Conservation (phyloP, 2,888 invertebrate genomes). For the Allolobophora icterica region DNA sequence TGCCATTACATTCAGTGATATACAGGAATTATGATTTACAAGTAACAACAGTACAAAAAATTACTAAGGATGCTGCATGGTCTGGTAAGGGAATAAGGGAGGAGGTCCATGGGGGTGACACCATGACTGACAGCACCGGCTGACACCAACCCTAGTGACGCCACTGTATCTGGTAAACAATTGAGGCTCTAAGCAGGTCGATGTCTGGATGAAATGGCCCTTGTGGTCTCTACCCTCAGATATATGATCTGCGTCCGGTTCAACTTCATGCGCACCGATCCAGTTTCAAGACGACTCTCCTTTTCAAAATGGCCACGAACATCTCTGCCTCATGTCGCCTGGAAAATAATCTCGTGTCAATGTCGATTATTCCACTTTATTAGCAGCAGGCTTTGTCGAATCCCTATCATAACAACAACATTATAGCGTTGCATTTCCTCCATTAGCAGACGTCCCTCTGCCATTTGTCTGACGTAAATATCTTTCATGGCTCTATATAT, state of each 20-base stretch:
- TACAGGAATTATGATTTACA: no score
- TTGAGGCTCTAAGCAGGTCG: no score
- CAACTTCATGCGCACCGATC: not conserved
- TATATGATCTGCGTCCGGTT: not conserved
- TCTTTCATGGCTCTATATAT: not conserved
- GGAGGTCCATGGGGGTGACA: no score
- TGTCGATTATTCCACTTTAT: not conserved
- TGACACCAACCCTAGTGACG: no score
- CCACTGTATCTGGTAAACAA: no score
- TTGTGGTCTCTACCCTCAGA: not conserved
- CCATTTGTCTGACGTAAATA: constrained; percentile 8
- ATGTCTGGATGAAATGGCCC: no score
- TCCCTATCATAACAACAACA: not conserved
- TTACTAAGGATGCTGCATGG: no score
- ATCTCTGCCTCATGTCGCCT: not conserved
- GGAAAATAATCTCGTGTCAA: not conserved
- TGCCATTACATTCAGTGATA: no score
- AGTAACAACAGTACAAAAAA: no score
- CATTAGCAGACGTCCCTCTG: not conserved
- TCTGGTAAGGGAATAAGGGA: no score
- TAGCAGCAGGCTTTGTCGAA: not conserved
- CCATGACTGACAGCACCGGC: no score
- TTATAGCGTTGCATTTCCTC: not conserved
- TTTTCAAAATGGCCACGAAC: not conserved
- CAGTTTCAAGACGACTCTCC: not conserved